A percentile compares a stretch with the other conserved stretches of the same genome.
Conservation (phyloP, 2,797 vertebrate species). For the Cetoscarus ocellatus region DNA sequence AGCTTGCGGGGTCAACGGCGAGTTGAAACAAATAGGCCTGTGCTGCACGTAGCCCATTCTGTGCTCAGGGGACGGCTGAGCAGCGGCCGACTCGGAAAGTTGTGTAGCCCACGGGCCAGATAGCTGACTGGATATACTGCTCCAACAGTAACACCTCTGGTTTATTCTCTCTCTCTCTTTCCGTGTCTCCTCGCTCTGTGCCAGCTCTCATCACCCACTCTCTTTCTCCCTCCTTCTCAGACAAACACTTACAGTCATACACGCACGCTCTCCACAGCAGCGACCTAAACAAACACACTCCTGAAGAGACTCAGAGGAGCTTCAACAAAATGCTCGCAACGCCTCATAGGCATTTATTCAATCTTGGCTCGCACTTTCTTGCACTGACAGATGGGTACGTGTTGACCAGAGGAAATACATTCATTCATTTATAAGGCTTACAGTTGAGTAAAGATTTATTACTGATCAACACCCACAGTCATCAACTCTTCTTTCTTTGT, state of each 20-base stretch:
- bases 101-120: slow-evolving; percentile 64
- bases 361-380: slow-evolving; percentile 12
- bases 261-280: slow-evolving; percentile 23
- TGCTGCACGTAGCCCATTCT: slow-evolving; percentile 19
- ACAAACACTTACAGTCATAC: slow-evolving; percentile 56
- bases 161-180: slow-evolving; percentile 22
- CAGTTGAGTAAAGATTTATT: neutral
- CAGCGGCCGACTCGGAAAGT: slow-evolving; percentile 37
- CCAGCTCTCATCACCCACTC: slow-evolving; percentile 38
- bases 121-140: slow-evolving; percentile 54
- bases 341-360: slow-evolving; percentile 31
- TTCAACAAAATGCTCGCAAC: slow-evolving; percentile 33
- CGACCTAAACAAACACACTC: slow-evolving; percentile 58
- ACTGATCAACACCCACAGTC: neutral
- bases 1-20: slow-evolving; percentile 52
- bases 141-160: slow-evolving; percentile 55
- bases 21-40: slow-evolving; percentile 59
- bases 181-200: slow-evolving; percentile 20
- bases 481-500: slow-evolving; percentile 3
- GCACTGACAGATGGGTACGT: slow-evolving; percentile 3
- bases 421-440: slow-evolving; percentile 7
- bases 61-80: slow-evolving; percentile 43
- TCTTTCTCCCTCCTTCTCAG: slow-evolving; percentile 42
- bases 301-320: slow-evolving; percentile 55
- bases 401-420: slow-evolving; percentile 9